These are phyloP conservation scores for Hapalemur alaotrensis DNA, from an alignment of 2,797 vertebrate species.

Conservation along the genomic window DNA sequence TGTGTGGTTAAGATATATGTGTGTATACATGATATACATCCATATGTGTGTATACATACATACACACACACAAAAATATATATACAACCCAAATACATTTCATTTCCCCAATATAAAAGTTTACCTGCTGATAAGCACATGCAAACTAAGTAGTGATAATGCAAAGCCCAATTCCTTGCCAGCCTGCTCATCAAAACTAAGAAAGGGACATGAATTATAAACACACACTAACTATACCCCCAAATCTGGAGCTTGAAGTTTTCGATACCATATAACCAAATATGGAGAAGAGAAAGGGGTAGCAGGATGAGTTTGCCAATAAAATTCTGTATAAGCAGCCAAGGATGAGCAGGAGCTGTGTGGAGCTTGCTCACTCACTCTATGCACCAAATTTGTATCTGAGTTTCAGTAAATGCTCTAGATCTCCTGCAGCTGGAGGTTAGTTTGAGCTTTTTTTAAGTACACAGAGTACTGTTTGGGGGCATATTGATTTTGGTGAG, in stretches of 20 bases:
- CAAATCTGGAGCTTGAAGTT: neutral
- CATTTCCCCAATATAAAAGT: neutral
- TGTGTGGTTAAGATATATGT: neutral
- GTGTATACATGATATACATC: neutral
- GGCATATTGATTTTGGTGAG: neutral
- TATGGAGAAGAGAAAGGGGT: neutral
- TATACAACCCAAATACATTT: neutral
- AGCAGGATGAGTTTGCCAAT: neutral
- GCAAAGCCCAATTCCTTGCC: neutral
- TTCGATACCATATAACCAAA: neutral
- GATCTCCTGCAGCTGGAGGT: neutral
- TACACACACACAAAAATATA: neutral
- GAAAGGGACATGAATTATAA: neutral
- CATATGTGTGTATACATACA: neutral
- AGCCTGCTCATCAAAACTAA: neutral
- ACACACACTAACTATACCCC: neutral
- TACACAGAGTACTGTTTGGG: neutral
- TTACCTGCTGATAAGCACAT: neutral
- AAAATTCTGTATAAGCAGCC: neutral
- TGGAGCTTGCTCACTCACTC: neutral
- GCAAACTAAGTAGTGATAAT: neutral
- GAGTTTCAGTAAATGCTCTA: neutral
- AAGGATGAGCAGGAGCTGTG: neutral
- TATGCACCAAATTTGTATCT: neutral
- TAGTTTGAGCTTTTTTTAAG: neutral